Percentiles rank a stretch among this genome's conserved stretches.
These are phyloP conservation scores for Ips nitidus DNA, from an alignment of 1,140 invertebrate genomes.

Conservation along the genomic window DNA sequence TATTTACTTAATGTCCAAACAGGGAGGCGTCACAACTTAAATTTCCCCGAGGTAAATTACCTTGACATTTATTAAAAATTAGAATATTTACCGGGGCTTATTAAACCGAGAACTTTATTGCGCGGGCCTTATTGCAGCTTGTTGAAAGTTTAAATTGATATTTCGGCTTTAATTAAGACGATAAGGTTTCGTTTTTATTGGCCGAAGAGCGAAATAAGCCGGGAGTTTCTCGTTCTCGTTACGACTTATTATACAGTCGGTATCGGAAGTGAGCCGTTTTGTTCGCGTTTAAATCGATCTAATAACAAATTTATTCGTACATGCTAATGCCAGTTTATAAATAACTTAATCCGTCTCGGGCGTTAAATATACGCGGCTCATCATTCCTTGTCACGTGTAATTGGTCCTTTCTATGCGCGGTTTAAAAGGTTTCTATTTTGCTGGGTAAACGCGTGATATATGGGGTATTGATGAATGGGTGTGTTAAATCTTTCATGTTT, in stretches of 20 bases:
- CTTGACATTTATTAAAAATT: slow-evolving; percentile 25
- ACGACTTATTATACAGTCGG: background rate
- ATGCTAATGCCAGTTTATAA: too few relatives aligned
- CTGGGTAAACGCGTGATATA: background rate
- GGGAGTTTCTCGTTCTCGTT: background rate
- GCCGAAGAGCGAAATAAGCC: background rate
- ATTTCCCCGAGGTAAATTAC: slow-evolving; percentile 11
- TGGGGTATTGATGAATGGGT: background rate
- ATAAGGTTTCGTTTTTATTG: slow-evolving; percentile 10
- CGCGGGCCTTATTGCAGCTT: background rate
- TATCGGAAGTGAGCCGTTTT: too few relatives aligned
- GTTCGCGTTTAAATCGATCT: too few relatives aligned
- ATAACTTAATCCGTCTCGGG: background rate
- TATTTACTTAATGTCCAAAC: too few relatives aligned
- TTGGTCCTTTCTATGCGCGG: background rate
- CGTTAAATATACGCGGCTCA: background rate
- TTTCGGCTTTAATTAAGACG: slow-evolving; percentile 13
- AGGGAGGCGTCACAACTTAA: too few relatives aligned
- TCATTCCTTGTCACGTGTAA: slow-evolving; percentile 4
- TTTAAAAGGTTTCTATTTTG: slow-evolving; percentile 4
- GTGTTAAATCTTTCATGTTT: too few relatives aligned
- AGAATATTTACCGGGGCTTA: slow-evolving; percentile 16
- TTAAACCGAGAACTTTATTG: slow-evolving; percentile 20
- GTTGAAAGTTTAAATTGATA: slow-evolving; percentile 19
- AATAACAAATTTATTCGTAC: too few relatives aligned